A percentile compares a stretch with the other conserved stretches of the same genome.
Conservation (phyloP, 2,888 invertebrate species). For the Epinotia brunnichana region DNA sequence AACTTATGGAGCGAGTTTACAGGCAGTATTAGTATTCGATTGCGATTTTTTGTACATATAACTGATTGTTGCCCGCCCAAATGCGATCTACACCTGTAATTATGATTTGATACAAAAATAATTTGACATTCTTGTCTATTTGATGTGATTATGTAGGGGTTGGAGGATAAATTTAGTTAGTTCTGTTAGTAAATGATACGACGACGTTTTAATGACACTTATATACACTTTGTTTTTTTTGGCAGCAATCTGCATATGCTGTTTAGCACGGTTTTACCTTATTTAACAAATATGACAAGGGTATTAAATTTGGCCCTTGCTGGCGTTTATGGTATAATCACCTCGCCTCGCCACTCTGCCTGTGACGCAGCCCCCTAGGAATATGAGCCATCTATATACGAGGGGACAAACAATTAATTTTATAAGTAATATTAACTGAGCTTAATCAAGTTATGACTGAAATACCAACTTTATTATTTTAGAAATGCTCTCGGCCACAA, state of each 20-base stretch:
- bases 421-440: neutral
- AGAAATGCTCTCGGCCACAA: slow-evolving; percentile 89
- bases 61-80: neutral
- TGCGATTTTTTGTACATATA: neutral
- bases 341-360: neutral
- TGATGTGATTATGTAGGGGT: neutral
- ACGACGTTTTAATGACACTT: neutral
- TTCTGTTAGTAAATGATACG: neutral
- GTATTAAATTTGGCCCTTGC: neutral
- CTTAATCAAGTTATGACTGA: neutral
- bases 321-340: neutral
- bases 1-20: neutral
- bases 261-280: neutral
- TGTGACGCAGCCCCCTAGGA: neutral
- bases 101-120: too few species aligned
- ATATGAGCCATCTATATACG: neutral
- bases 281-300: neutral
- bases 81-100: neutral
- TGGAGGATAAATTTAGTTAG: too few species aligned
- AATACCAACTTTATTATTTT: slow-evolving; percentile 46
- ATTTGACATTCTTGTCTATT: neutral
- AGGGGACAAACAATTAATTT: neutral
- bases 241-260: neutral
- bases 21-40: neutral
- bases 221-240: neutral